Conservation (phyloP, 1,140 invertebrate genomes). For the Centruroides sculpturatus region DNA sequence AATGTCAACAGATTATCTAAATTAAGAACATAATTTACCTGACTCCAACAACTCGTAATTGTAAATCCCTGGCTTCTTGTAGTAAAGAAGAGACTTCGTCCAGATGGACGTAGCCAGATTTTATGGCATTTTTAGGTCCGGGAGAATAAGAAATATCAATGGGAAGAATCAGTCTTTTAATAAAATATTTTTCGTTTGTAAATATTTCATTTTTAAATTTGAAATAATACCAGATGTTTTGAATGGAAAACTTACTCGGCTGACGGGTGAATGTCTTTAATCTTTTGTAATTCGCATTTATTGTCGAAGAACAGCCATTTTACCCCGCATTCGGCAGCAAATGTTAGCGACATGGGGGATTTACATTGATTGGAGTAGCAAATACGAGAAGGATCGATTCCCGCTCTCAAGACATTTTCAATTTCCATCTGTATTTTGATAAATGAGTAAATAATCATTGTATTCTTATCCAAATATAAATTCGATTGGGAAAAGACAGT, state of each 20-base stretch:
- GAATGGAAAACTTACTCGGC: conserved; percentile 53
- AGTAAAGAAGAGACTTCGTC: conserved; percentile 63
- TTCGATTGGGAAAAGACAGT: too few relatives aligned
- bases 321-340: conserved; percentile 61
- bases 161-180: conserved; percentile 63
- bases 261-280: conserved; percentile 61
- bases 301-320: conserved; percentile 89
- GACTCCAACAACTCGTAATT: conserved; percentile 59
- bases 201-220: conserved; percentile 4
- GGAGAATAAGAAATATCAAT: conserved; percentile 32
- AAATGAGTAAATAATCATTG: not conserved
- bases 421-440: conserved; percentile 51
- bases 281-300: conserved; percentile 80
- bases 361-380: conserved; percentile 98
- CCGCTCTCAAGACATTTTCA: conserved; percentile 59
- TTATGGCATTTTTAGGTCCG: too few relatives aligned
- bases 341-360: conserved; percentile 71
- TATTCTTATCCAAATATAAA: too few relatives aligned
- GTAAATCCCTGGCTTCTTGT: conserved; percentile 49
- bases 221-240: conserved; percentile 35
- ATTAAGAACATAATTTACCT: not conserved
- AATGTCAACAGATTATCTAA: too few relatives aligned
- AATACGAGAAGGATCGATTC: conserved; percentile 62
- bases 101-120: conserved; percentile 44
- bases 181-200: conserved; percentile 37